Evolutionary conservation across 2,888 invertebrate species (phyloP), one percentile per base, ranked within the genome.

Genomic region (Harpalus rufipes): DNA sequence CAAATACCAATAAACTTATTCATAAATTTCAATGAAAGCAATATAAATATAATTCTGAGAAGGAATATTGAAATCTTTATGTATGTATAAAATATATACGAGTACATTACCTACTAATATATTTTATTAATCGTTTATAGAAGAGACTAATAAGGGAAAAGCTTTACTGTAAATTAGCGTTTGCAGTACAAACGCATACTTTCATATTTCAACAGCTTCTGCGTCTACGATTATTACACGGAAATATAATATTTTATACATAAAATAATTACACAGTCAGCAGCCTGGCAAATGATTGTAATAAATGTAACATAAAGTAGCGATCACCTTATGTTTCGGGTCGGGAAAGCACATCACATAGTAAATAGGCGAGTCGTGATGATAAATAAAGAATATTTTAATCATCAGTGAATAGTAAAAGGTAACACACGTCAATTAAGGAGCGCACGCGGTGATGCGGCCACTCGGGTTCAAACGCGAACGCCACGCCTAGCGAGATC

Each of bases 391-490:
- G 10, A 74, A 74, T 74, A 74, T 74, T 74, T 74, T 44, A 74
- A 74, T 74, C 72, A 74, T 68, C 68, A 39, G 39, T 68, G 41
- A 74, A 44, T 41, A 74, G 72, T 44, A 74, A 74, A 74, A 44
- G 68, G 68, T 44, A 44, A 74, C 72, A 74, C 21, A 74, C 72
- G 72, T 74, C 72, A 74, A 74, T 74, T 74, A 74, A 63, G 65
- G 18, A 65, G 65, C 65, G 63, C 68, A 82, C 58, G 81, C 65
- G 81, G 68, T 72, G 82, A 82, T 58, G 65, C 74, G 74, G 83
- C 83, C 83, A 44, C 82, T 82, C 56, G 21, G 72, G 72, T 58
- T 51, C 81, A 81, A 65, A 21, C 65, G 21, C 32, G 63, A 65
- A 81, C 32, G 32, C 78, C 78, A 78, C 78, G 78, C 78, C 78